Percentiles rank a stretch among this genome's conserved stretches.
These are phyloP conservation scores for Aurelia sp. DNA, from an alignment of 30 jellyfish, hydroid and myxozoan species.

Conservation along the genomic window DNA sequence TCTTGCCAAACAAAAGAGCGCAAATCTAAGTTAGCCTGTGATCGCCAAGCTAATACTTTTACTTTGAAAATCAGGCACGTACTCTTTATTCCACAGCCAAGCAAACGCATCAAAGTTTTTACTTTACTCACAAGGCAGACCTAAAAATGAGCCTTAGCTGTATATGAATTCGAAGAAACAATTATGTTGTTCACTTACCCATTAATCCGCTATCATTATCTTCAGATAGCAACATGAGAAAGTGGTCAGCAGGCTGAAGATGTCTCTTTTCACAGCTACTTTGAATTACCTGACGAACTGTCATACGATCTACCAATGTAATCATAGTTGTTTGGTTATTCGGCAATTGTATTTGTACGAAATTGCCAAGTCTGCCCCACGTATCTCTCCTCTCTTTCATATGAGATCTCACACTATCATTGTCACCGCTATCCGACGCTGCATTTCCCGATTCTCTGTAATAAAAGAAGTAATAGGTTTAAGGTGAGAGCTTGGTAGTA, in stretches of 20 bases:
- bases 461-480: background rate
- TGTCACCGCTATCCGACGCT: constrained; percentile 67
- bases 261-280: constrained; percentile 77
- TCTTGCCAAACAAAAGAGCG: no score
- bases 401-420: constrained; percentile 67
- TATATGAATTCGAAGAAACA: background rate
- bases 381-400: constrained; percentile 28
- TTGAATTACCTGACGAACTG: constrained; percentile 53
- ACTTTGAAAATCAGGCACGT: no score
- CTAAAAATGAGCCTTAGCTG: background rate
- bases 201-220: constrained; percentile 78
- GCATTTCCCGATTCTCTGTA: constrained; percentile 30
- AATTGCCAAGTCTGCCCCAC: constrained; percentile 67
- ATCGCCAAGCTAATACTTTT: no score
- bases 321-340: constrained; percentile 63
- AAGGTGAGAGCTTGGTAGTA: no score
- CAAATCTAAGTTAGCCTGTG: no score
- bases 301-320: constrained; percentile 69
- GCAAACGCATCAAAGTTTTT: no score
- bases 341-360: constrained; percentile 79
- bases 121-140: no score
- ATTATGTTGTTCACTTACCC: constrained; percentile 8
- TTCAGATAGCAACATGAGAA: constrained; percentile 76
- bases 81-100: no score
- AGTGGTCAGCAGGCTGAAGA: constrained; percentile 73